Conservation (phyloP, 1,140 invertebrate species). For the Zaprionus lachaisei region DNA sequence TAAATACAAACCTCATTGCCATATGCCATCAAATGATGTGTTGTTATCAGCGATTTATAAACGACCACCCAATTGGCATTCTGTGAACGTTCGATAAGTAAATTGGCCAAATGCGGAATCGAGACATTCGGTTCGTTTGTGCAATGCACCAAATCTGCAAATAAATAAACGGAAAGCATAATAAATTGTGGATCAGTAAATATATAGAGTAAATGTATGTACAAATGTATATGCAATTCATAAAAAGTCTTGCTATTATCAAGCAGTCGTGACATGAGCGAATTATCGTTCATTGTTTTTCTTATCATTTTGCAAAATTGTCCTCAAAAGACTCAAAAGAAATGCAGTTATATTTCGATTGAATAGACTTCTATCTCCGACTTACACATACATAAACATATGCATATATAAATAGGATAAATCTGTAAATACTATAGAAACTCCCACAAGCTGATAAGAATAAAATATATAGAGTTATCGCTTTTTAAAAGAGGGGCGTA, state of each 20-base stretch:
- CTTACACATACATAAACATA: background rate
- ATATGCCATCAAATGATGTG: slow-evolving; percentile 99
- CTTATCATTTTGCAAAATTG: slow-evolving; percentile 23
- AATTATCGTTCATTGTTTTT: slow-evolving; percentile 23
- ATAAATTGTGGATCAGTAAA: slow-evolving; percentile 1
- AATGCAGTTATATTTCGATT: slow-evolving; percentile 9
- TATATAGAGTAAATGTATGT: background rate
- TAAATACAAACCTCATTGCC: slow-evolving; percentile 96
- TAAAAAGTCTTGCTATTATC: background rate
- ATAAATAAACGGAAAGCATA: slow-evolving; percentile 22
- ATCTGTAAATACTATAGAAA: background rate
- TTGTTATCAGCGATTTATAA: slow-evolving; percentile 99
- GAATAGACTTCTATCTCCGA: slow-evolving; percentile 9
- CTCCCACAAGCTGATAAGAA: slow-evolving; percentile 8
- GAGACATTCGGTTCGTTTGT: slow-evolving; percentile 99
- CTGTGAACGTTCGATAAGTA: slow-evolving; percentile 98
- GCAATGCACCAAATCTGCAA: slow-evolving; percentile 98
- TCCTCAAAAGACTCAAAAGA: background rate
- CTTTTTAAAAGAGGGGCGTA: slow-evolving; percentile 36
- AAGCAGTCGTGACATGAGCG: slow-evolving; percentile 7
- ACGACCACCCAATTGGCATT: slow-evolving; percentile 99
- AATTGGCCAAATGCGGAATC: slow-evolving; percentile 99
- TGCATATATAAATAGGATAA: background rate
- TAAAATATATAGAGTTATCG: slow-evolving; percentile 13
- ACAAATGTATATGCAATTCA: background rate